A percentile compares a stretch with the other conserved stretches of the same genome.
These are phyloP conservation scores for Amyelois transitella DNA, from an alignment of 1,140 invertebrate genomes.

Conservation along the genomic window DNA sequence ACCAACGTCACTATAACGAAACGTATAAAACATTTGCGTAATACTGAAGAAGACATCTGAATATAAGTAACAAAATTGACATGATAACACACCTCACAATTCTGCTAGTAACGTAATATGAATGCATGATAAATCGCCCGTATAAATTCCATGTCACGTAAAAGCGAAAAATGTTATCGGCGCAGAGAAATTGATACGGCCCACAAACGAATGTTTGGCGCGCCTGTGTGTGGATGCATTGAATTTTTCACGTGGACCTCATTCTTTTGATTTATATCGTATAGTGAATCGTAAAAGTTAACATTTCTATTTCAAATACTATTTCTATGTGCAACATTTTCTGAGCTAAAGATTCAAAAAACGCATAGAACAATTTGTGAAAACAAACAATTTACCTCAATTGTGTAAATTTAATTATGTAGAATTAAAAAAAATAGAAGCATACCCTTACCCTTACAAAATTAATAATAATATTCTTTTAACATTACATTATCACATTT, in stretches of 20 bases:
- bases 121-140: constrained; percentile 65
- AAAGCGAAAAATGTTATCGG: constrained; percentile 66
- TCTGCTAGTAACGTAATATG: constrained; percentile 60
- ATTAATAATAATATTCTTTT: too few relatives aligned
- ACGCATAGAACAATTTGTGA: too few relatives aligned
- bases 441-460: too few relatives aligned
- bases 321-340: not conserved
- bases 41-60: constrained; percentile 28
- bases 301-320: not conserved
- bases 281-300: not conserved
- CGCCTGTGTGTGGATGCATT: constrained; percentile 46
- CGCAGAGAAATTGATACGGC: constrained; percentile 57
- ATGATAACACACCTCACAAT: constrained; percentile 60
- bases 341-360: too few relatives aligned
- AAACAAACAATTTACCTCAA: too few relatives aligned
- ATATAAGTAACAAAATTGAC: constrained; percentile 36
- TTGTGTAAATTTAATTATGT: too few relatives aligned
- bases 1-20: too few relatives aligned
- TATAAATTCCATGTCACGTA: constrained; percentile 70
- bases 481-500: too few relatives aligned
- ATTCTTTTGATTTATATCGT: constrained; percentile 1
- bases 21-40: not conserved
- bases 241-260: constrained; percentile 20
- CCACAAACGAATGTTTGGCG: constrained; percentile 46
- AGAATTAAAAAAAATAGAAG: too few relatives aligned